Conservation (phyloP, 2,113 vertebrate genomes). For the Pluvianellus socialis region DNA sequence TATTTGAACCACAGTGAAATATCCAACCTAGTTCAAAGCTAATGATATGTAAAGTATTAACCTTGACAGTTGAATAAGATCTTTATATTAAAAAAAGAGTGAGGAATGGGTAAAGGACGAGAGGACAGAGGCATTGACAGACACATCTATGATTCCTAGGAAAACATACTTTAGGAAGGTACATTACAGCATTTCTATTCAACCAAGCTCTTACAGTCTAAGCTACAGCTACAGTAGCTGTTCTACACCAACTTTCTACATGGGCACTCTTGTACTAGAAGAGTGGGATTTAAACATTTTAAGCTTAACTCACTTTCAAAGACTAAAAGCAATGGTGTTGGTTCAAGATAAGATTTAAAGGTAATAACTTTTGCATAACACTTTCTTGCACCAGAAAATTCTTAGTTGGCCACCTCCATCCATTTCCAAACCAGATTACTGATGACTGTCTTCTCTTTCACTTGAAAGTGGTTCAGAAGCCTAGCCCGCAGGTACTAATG, state of each 20-base stretch:
- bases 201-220: neutral
- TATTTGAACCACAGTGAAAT: neutral
- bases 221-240: neutral
- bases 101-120: neutral
- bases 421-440: neutral
- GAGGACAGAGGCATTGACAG: neutral
- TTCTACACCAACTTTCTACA: neutral
- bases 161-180: neutral
- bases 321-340: neutral
- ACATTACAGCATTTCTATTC: neutral
- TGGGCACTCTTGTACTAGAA: neutral
- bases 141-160: neutral
- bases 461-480: neutral
- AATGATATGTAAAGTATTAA: neutral
- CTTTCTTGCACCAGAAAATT: neutral
- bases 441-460: neutral
- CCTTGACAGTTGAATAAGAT: neutral
- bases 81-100: neutral
- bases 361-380: neutral
- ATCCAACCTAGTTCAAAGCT: neutral
- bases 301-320: neutral
- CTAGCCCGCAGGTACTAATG: neutral
- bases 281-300: neutral
- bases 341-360: neutral
- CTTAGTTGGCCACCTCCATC: neutral